Percentiles rank a stretch among this genome's conserved stretches.
Evolutionary conservation across 2,888 invertebrate species (phyloP).

Genomic region (Drosophila pegasa): DNA sequence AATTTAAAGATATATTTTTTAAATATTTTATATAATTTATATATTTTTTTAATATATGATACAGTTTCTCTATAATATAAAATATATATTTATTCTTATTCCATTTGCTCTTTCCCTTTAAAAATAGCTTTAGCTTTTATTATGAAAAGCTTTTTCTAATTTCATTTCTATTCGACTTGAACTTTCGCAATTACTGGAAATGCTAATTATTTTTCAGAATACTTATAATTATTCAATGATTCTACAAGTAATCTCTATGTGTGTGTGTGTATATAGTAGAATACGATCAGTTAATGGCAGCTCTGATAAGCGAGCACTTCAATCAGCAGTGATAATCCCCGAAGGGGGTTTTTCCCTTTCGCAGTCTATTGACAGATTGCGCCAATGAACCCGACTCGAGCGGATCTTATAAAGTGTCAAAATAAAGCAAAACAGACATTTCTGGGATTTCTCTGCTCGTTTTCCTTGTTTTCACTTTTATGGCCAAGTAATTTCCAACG

Average conservation of each 20-base stretch:
- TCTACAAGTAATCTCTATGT: constrained; percentile 6
- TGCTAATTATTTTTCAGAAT: constrained; percentile 8
- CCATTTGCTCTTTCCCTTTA: neutral
- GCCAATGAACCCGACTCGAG: constrained; percentile 6
- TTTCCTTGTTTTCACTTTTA: constrained; percentile 45
- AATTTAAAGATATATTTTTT: no score
- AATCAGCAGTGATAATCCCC: constrained; percentile 25
- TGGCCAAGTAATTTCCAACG: constrained; percentile 11
- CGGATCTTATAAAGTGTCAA: constrained; percentile 1
- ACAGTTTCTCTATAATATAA: neutral
- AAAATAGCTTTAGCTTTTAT: neutral
- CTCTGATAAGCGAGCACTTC: constrained; percentile 28
- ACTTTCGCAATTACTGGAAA: constrained; percentile 1
- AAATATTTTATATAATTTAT: neutral
- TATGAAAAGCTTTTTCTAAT: no score
- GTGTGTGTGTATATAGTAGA: neutral
- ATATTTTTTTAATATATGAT: neutral
- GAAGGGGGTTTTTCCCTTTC: constrained; percentile 16
- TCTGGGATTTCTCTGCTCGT: constrained; percentile 43
- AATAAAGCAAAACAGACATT: constrained; percentile 6
- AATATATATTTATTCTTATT: neutral
- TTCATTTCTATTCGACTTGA: neutral
- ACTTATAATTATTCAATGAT: constrained; percentile 11
- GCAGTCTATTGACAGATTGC: constrained; percentile 20
- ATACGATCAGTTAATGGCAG: constrained; percentile 3